Evolutionary conservation across 2,797 vertebrate species (phyloP), one percentile per base, ranked within the genome.

Genomic region (Melanogrammus aeglefinus): DNA sequence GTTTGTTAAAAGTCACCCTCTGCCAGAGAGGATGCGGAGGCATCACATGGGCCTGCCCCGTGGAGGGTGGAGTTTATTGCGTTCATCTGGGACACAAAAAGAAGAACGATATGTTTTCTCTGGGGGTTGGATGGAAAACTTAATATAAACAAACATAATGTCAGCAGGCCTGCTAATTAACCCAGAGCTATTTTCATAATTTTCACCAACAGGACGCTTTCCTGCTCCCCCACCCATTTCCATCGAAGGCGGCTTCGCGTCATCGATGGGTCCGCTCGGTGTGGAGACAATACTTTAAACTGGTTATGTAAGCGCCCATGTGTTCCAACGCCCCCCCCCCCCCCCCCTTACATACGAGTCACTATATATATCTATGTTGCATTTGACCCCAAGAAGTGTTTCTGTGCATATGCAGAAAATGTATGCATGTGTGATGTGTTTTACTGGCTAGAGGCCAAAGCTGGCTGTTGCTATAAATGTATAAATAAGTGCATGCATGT

Each of bases 1-100:
- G 88, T 86, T 77, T 77, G 47, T 44, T 87, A 87, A 92, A 92
- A 86, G 87, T 91, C 91, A 87, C 86, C 84, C 73, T 85, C 88
- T 90, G 89, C 87, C 3, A 21, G 21, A n/a, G 81, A 83, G 75
- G 81, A 77, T 78, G 75, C 47, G 27, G 47, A 2, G 16, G 74
- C 33, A n/a, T 85, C 84, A 87, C 82, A 86, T 87, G 84, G 77
- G 3, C 44, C 44, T 13, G 33, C 35, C 69, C 80, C 76, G 78
- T 75, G 35, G 35, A 79, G 1, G 9, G 70, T 80, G 4, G 88
- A 86, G 86, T 86, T 83, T 83, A 77, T 84, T 31, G 78, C 85
- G 85, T 89, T 38, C 82, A 21, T 73, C 29, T 63, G 29, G 29
- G 29, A 31, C 18, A 71, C 24, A 71, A 33, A 82, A 73, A 76